Evolutionary conservation across 1,140 invertebrate genomes (phyloP).

Genomic region (Drosophila sp.): DNA sequence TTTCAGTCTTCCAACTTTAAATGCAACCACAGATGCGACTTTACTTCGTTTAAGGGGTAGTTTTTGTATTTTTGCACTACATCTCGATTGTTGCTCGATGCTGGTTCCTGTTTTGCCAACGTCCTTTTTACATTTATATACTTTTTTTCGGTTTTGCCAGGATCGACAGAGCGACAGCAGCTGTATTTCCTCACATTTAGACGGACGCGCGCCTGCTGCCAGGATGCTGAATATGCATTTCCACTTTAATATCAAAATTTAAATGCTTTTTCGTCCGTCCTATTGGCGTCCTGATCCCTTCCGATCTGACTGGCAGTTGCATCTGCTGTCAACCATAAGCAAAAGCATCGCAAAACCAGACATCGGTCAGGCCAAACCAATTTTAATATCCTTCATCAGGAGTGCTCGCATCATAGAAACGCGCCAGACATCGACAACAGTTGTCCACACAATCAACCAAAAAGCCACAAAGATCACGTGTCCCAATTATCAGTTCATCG

Average conservation of each 20-base stretch:
- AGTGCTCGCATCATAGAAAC: conserved; percentile 26
- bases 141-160: conserved; percentile 21
- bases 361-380: conserved; percentile 46
- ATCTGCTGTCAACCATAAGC: conserved; percentile 64
- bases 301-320: conserved; percentile 70
- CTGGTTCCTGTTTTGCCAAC: conserved; percentile 73
- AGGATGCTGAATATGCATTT: conserved; percentile 84
- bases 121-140: conserved; percentile 56
- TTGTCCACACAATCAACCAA: conserved; percentile 39
- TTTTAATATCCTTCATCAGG: conserved; percentile 66
- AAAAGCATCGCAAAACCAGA: conserved; percentile 40
- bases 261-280: conserved; percentile 64
- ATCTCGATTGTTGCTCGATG: conserved; percentile 46
- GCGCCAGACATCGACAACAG: conserved; percentile 53
- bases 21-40: conserved; percentile 70
- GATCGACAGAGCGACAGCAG: conserved; percentile 66
- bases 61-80: conserved; percentile 51
- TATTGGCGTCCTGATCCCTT: conserved; percentile 58
- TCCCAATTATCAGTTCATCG: conserved; percentile 16
- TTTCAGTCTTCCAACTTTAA: conserved; percentile 37
- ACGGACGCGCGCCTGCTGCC: conserved; percentile 75
- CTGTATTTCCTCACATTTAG: conserved; percentile 66
- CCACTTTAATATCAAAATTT: conserved; percentile 83
- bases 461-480: conserved; percentile 37
- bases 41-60: conserved; percentile 46